Evolutionary conservation across 2,888 invertebrate genomes (phyloP).

Genomic region (Boloria selene): DNA sequence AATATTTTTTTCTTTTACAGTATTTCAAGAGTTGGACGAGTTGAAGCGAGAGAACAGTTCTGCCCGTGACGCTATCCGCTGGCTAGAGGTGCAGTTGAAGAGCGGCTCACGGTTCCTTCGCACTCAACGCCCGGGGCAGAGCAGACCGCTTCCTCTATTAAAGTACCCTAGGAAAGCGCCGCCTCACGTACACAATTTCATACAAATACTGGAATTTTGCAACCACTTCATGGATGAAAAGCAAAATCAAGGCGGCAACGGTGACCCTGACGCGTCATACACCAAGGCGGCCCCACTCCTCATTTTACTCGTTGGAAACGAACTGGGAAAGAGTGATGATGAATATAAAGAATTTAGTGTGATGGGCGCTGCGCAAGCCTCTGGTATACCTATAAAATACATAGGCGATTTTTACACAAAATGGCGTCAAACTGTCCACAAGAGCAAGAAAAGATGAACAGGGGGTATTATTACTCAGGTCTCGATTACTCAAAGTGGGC

Average conservation of each 20-base stretch:
- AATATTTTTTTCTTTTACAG: slow-evolving; percentile 74
- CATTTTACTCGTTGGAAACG: slow-evolving; percentile 88
- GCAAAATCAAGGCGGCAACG: slow-evolving; percentile 62
- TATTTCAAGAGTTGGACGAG: slow-evolving; percentile 93
- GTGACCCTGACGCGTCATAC: slow-evolving; percentile 60
- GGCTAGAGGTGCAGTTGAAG: slow-evolving; percentile 94
- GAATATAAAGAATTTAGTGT: slow-evolving; percentile 86
- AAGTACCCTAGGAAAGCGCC: slow-evolving; percentile 73
- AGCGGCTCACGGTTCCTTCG: slow-evolving; percentile 93
- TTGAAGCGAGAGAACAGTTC: slow-evolving; percentile 91
- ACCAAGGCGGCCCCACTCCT: slow-evolving; percentile 83
- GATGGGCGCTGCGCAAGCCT: slow-evolving; percentile 89
- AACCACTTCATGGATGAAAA: slow-evolving; percentile 85
- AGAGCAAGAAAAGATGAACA: slow-evolving; percentile 77
- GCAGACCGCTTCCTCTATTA: slow-evolving; percentile 84
- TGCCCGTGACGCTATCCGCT: slow-evolving; percentile 95
- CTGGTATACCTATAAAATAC: slow-evolving; percentile 91
- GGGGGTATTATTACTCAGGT: slow-evolving; percentile 48
- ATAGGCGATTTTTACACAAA: slow-evolving; percentile 92
- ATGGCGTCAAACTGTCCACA: slow-evolving; percentile 88
- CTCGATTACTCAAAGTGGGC: slow-evolving; percentile 49
- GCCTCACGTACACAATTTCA: slow-evolving; percentile 84
- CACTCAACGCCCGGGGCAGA: slow-evolving; percentile 93
- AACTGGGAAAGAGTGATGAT: slow-evolving; percentile 62
- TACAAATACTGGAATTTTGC: slow-evolving; percentile 92